Base-by-base conservation (phyloP, 2,888 invertebrate genomes). In the Trichopoda pennipes region DNA sequence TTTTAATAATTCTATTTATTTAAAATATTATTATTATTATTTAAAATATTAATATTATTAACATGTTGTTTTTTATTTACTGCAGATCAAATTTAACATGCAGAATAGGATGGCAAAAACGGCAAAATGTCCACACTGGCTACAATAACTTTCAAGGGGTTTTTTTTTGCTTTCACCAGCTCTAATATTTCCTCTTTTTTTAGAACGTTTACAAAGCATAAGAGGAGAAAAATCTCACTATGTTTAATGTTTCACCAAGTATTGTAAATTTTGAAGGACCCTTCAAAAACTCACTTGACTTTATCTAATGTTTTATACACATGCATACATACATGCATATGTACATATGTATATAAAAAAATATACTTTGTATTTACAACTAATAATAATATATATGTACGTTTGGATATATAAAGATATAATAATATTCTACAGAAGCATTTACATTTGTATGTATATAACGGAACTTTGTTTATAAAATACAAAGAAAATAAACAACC, bases 231-330 rank as follows among this genome's bases (percentile, higher is more conserved):
- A 60, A 61, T 28, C 35, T 56, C 21, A 23, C 28, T 38, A 60
- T 42, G 17, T 72, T 72, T 73, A 66, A 79, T 58, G 66, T 66
- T 58, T 35, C 53, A 44, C 72, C 64, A 79, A 53, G 55, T 73
- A 61, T 78, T 70, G 64, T 66, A 66, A 53, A 74, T 78, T 75
- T 74, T 76, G 47, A 79, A 79, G 82, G 51, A 68, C 72, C 28
- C 66, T 82, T 75, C 60, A 82, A 55, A 58, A 60, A 47, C 70
- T 53, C 56, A 75, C 78, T 82, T 82, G 70, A 82, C 82, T 79
- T 79, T 70, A 82, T 82, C 81, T 78, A 81, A 78, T 81, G 78
- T 78, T 81, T 75, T 68, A 28, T 72, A 44, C 47, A 53, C 19
- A 28, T 4, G 8, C 28, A 28, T 28, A 6, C 17, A 9, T 28